Percentiles rank a stretch among this genome's conserved stretches.
Conservation (phyloP, 1,140 invertebrate species). For the Drosophila sp. region DNA sequence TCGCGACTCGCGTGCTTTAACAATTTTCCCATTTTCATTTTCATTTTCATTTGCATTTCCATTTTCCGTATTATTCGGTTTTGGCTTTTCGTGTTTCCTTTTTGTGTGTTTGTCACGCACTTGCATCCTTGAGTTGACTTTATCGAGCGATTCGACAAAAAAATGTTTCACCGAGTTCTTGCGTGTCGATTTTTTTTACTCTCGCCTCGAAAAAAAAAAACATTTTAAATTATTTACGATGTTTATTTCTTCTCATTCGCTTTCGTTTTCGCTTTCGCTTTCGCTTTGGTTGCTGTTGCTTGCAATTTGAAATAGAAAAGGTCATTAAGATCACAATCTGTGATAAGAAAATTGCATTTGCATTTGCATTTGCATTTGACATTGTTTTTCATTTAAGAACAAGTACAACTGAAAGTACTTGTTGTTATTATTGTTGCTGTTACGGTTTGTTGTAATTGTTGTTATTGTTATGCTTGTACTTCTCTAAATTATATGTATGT, state of each 20-base stretch:
- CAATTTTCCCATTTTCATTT: constrained; percentile 5
- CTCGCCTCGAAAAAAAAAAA: constrained; percentile 61
- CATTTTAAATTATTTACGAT: constrained; percentile 30
- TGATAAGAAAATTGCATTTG: constrained; percentile 66
- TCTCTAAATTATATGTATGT: constrained; percentile 18
- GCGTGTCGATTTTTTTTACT: constrained; percentile 84
- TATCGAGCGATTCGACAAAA: constrained; percentile 80
- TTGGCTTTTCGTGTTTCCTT: not conserved
- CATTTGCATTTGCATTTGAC: constrained; percentile 61
- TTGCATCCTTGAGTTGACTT: constrained; percentile 61
- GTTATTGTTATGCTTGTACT: constrained; percentile 41
- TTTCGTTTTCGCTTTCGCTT: constrained; percentile 28
- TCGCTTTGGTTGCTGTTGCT: constrained; percentile 29
- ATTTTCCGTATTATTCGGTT: constrained; percentile 2
- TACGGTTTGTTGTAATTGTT: constrained; percentile 17
- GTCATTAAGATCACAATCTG: constrained; percentile 69
- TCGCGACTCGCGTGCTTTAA: constrained; percentile 35
- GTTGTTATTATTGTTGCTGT: constrained; percentile 23
- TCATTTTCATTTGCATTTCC: constrained; percentile 6
- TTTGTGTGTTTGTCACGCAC: constrained; percentile 19
- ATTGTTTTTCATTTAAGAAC: constrained; percentile 36
- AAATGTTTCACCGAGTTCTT: constrained; percentile 84
- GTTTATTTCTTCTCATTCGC: constrained; percentile 45
- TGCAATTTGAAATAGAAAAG: constrained; percentile 64
- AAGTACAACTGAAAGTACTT: constrained; percentile 12